These are phyloP conservation scores for Eutrigla gurnardus DNA, from an alignment of 2,797 vertebrate genomes.

Conservation along the genomic window DNA sequence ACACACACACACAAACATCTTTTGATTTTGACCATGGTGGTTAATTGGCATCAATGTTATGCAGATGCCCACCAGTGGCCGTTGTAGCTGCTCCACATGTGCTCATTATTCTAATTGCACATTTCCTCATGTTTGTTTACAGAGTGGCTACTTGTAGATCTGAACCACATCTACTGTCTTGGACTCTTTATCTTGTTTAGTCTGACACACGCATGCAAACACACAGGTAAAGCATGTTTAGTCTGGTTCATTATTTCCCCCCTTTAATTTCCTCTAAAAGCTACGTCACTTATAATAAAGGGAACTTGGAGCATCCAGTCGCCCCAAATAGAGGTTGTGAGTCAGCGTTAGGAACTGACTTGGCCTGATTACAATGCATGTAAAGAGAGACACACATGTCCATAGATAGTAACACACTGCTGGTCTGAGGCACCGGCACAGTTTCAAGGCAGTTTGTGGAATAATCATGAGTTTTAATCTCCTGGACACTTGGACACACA, in stretches of 20 bases:
- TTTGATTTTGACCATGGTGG: conserved; percentile 13
- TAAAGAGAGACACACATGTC: conserved; percentile 16
- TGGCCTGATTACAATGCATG: conserved; percentile 30
- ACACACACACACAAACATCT: conserved; percentile 13
- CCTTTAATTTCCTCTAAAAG: conserved; percentile 53
- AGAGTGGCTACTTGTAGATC: conserved; percentile 39
- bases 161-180: conserved; percentile 46
- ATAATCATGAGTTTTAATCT: neutral
- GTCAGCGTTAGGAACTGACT: conserved; percentile 38
- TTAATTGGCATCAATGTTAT: conserved; percentile 30
- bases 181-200: conserved; percentile 58
- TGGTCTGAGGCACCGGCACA: neutral
- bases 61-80: conserved; percentile 44
- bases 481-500: too few relatives aligned
- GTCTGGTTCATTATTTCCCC: conserved; percentile 55
- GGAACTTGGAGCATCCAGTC: conserved; percentile 5
- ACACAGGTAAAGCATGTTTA: conserved; percentile 59
- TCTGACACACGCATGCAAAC: conserved; percentile 45
- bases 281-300: conserved; percentile 24
- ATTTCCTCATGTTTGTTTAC: conserved; percentile 64
- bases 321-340: conserved; percentile 41
- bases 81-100: conserved; percentile 33
- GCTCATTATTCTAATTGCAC: conserved; percentile 54
- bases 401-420: neutral
- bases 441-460: neutral